Base-by-base conservation (phyloP, 2,888 invertebrate genomes). In the Panopea generosa region DNA sequence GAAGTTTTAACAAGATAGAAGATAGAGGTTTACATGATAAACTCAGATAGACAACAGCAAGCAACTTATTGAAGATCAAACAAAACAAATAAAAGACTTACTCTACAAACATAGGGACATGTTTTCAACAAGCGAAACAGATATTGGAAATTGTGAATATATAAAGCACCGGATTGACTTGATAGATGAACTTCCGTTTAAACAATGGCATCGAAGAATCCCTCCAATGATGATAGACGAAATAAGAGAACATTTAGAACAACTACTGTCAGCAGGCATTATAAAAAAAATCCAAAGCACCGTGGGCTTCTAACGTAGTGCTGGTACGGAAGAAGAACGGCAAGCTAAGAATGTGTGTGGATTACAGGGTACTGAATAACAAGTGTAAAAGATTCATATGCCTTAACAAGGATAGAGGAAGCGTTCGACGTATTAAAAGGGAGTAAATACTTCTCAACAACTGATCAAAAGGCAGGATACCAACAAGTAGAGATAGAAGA, bases 81-180 rank as follows among this genome's bases (percentile, higher is more conserved):
- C 16, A 16, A 16, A 11, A 11, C 9, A 40, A 16, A 16, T 40
- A 7, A 40, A 40, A 40, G 40, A 16, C 16, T 16, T 40, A 11
- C 16, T 40, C 9, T 16, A 40, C 16, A 16, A 40, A 7, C 40
- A 40, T 40, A 40, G 40, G 24, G 9, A 49, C 18, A 49, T 49
- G 11, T n/a, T 49, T 49, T 49, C 49, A 18, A 49, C 49, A 29
- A 29, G 55, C 18, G 29, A 55, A 14, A n/a, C 26, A 27, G 55
- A 55, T 20, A 55, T 55, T 27, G 26, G 55, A 7, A 26, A 4
- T 14, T 55, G 55, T 55, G 55, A 55, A 26, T 9, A 2, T 2
- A 55, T 55, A 27, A 55, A 55, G 18, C 55, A 55, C n/a, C 55
- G 55, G 27, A 55, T 27, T 16, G 55, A 55, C n/a, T 29, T 55